Evolutionary conservation across 2,888 invertebrate genomes (phyloP), one percentile per base, ranked within the genome.

Genomic region (Auanema freiburgensis): DNA sequence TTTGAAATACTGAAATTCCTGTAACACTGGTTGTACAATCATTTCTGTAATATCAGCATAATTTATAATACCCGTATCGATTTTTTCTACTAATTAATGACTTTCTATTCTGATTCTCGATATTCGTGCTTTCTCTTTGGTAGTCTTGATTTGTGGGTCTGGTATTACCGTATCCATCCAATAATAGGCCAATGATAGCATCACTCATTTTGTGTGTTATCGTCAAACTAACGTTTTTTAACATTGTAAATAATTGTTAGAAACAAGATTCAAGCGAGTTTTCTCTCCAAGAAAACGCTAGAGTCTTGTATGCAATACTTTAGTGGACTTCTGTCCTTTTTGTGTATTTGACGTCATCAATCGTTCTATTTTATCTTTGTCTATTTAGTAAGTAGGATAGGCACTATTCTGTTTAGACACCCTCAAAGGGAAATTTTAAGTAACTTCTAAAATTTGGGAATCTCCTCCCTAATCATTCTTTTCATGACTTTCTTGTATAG

Each of bases 101-200:
- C 16, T 46, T 46, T 18, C 21, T 46, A 46, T 46, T 46, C 21
- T 59, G 60, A 60, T 60, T 60, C 60, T 60, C 60, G 42, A 33
- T 54, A 41, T 16, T 54, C 60, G 60, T 60, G 60, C 60, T 60
- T 60, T 60, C 60, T 18, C 44, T 14, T 56, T 23, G 44, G n/a
- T 57, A 18, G 44, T 24, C 42, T 43, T 43, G 54, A 41, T 41
- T 43, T 43, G 56, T 44, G 56, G 56, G 33, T 33, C 33, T 33
- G 33, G 33, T 33, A 33, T 33, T 33, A 33, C 33, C 33, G 33
- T 33, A 33, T 33, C 33, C 33, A 33, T 33, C 33, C 33, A 33
- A 33, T 33, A 33, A 33, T 33, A 33, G 33, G 33, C 33, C 33
- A 33, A 33, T 33, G 33, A 33, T 33, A 33, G 8, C 33, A 33